A percentile compares a stretch with the other conserved stretches of the same genome.
Evolutionary conservation across 2,113 vertebrate genomes (phyloP).

Genomic region (Phalacrocorax carbo): DNA sequence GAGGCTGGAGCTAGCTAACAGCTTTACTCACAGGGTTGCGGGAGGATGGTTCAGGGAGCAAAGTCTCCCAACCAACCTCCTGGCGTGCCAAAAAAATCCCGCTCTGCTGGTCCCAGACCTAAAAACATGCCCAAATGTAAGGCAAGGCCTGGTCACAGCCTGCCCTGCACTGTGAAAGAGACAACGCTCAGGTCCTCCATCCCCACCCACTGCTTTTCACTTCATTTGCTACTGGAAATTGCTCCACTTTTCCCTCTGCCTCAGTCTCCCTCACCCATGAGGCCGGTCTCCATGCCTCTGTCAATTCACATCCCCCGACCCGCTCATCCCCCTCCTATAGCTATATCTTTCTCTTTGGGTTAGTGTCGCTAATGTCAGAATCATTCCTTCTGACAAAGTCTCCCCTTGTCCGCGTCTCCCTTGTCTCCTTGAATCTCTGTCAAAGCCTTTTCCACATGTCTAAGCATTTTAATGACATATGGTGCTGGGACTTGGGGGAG

Average conservation of each 20-base stretch:
- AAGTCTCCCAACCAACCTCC: not conserved
- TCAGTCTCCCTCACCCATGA: not conserved
- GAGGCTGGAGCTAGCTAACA: not conserved
- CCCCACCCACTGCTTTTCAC: not conserved
- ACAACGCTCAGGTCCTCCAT: not conserved
- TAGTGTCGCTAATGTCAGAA: slow-evolving; percentile 65
- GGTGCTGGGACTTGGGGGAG: slow-evolving; percentile 62
- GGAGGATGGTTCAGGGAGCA: not conserved
- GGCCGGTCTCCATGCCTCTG: not conserved
- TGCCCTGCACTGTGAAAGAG: not conserved
- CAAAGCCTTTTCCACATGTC: slow-evolving; percentile 78
- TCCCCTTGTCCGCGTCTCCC: slow-evolving; percentile 65
- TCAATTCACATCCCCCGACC: not conserved
- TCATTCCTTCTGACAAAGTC: slow-evolving; percentile 77
- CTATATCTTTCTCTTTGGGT: slow-evolving; percentile 63
- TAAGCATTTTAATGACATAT: slow-evolving; percentile 82
- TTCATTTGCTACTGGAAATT: not conserved
- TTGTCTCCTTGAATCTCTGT: slow-evolving; percentile 77
- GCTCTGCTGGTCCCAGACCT: not conserved
- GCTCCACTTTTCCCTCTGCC: not conserved
- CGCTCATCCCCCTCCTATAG: not conserved
- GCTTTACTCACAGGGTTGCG: not conserved
- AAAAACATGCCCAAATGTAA: not conserved
- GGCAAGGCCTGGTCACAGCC: not conserved
- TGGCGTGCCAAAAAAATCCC: not conserved